These are phyloP conservation scores for Graphium colonna DNA, from an alignment of 2,888 invertebrate species.

Conservation along the genomic window DNA sequence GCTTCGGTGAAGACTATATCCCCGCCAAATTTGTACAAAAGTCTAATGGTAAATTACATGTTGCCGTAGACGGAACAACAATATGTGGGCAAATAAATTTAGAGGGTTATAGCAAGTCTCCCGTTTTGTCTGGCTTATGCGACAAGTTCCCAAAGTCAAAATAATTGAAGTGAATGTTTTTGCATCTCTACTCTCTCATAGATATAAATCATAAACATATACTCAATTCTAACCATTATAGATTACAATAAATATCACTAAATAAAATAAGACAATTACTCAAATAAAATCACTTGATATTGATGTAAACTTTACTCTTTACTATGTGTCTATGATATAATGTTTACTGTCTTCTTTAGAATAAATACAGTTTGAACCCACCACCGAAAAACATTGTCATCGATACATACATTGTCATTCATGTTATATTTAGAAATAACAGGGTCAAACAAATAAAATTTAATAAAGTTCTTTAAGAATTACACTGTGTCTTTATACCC, in stretches of 20 bases:
- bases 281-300: too few relatives aligned
- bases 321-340: too few relatives aligned
- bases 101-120: not conserved
- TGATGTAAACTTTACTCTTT: too few relatives aligned
- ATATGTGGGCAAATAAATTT: not conserved
- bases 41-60: not conserved
- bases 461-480: not conserved
- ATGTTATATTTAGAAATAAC: not conserved
- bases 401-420: too few relatives aligned
- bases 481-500: not conserved
- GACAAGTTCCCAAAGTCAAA: not conserved
- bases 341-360: too few relatives aligned
- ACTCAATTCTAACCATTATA: too few relatives aligned
- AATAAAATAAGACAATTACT: too few relatives aligned
- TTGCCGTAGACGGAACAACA: not conserved
- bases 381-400: too few relatives aligned
- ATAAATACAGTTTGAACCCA: too few relatives aligned
- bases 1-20: constrained; percentile 12
- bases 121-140: not conserved
- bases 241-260: too few relatives aligned
- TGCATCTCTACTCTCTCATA: too few relatives aligned
- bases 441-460: not conserved
- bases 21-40: constrained; percentile 7
- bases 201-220: too few relatives aligned
- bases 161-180: not conserved